phyloP scores from a whole-genome alignment of 2,113 vertebrate species.

The Dasyornis broadbenti region DNA sequence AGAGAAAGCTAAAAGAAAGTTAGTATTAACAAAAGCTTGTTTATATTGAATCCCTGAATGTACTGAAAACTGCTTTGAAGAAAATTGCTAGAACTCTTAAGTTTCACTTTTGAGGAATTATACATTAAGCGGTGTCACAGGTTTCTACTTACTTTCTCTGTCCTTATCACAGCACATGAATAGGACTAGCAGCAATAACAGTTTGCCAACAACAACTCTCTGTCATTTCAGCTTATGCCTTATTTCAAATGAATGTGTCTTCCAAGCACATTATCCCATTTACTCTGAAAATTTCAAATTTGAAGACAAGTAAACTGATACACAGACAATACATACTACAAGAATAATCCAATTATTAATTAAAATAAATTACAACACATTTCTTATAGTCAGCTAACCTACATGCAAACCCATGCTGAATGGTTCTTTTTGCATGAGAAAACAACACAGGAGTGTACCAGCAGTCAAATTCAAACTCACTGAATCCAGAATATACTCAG shows the following conservation, averaged over 20 bases:
- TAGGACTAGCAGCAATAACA: not conserved
- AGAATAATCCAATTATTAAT: not conserved
- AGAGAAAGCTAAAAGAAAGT: conserved; percentile 81
- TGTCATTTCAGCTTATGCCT: not conserved
- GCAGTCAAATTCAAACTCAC: not conserved
- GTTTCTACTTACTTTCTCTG: not conserved
- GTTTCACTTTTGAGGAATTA: not conserved
- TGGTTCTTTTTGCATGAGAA: not conserved
- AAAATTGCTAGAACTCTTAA: not conserved
- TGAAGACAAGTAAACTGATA: conserved; percentile 44
- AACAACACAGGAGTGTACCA: not conserved
- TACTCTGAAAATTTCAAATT: not conserved
- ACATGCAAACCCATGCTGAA: not conserved
- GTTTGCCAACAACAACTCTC: not conserved
- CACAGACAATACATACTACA: not conserved
- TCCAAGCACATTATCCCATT: not conserved
- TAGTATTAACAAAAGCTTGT: not conserved
- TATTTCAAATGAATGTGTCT: not conserved
- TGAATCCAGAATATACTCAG: not conserved
- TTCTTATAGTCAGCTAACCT: not conserved
- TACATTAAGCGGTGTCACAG: not conserved
- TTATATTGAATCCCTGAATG: not conserved
- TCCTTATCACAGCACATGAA: not conserved
- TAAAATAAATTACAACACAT: not conserved
- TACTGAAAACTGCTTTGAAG: not conserved